A percentile compares a stretch with the other conserved stretches of the same genome.
phyloP scores from a whole-genome alignment of 1,140 invertebrate species.

The Drosophila sucinea region DNA sequence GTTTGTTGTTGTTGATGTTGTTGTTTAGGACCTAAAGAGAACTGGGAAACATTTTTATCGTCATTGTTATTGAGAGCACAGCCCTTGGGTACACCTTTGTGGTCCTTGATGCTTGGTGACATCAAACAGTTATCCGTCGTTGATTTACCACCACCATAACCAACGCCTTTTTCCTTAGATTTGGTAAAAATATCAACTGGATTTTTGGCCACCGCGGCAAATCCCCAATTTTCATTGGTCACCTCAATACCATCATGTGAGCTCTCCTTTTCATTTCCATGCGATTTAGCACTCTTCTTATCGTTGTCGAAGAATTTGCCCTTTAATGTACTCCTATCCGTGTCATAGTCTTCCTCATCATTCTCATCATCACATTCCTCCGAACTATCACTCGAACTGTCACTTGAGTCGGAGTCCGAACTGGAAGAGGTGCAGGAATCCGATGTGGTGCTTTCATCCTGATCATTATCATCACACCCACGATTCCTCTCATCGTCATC shows the following conservation, averaged over 20 bases:
- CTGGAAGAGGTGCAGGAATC: conserved; percentile 83
- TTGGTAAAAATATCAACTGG: conserved; percentile 82
- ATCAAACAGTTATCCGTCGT: conserved; percentile 16
- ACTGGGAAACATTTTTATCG: conserved; percentile 21
- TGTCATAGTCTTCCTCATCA: conserved; percentile 77
- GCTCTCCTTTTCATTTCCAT: conserved; percentile 31
- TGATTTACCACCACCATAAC: conserved; percentile 35
- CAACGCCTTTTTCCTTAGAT: conserved; percentile 51
- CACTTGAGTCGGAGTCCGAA: conserved; percentile 79
- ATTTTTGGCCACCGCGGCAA: conserved; percentile 88
- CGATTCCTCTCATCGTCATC: conserved; percentile 67
- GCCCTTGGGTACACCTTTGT: conserved; percentile 24
- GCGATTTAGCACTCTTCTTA: conserved; percentile 52
- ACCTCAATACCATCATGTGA: conserved; percentile 42
- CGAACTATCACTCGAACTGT: conserved; percentile 78
- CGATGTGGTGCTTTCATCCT: conserved; percentile 75
- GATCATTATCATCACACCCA: conserved; percentile 66
- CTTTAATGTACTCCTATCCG: conserved; percentile 73
- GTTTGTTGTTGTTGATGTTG: conserved; percentile 30
- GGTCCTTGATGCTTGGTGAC: conserved; percentile 24
- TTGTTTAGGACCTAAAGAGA: conserved; percentile 13
- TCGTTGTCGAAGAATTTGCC: conserved; percentile 69
- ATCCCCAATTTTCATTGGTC: conserved; percentile 88
- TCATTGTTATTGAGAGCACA: conserved; percentile 19
- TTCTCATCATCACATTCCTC: conserved; percentile 80